Evolutionary conservation across 2,888 invertebrate genomes (phyloP), one percentile per base, ranked within the genome.

Genomic region (Tryphoninae sp.): DNA sequence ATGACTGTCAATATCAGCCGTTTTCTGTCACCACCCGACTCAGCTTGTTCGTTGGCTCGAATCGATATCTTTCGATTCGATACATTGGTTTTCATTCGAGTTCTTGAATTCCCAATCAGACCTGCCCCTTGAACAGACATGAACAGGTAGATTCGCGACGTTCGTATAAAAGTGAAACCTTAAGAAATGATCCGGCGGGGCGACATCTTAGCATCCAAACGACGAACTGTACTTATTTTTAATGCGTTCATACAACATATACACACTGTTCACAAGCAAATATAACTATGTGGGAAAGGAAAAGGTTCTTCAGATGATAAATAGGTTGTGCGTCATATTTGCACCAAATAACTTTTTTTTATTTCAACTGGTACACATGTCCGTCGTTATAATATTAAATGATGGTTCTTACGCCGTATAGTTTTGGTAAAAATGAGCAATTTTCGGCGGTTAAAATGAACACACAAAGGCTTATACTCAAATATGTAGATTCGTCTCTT

Each of bases 401-500:
- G 65, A 61, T 73, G 68, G 61, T 73, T 79, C 78, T 79, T 73
- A 73, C 78, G 78, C 73, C 78, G 55, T 69, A 69, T 59, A 72
- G 65, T 53, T 67, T 79, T 79, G 78, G 73, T 73, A 79, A 79
- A 79, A 79, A 58, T 81, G 80, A 81, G 80, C 80, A 77, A 81
- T 74, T 64, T n/a, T 61, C 58, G 79, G 73, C 82, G 79, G 53
- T 62, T 59, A 55, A 51, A 82, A 72, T 80, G 68, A 79, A 79
- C 76, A 82, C 79, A 76, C 82, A 72, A 81, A 55, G 72, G 73
- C 79, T 82, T 82, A 82, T 82, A 76, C 58, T 71, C 77, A 71
- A 78, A 71, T 59, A 77, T 68, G 68, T 82, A 82, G 73, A 83
- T 83, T 80, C 77, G 76, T 85, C 82, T 85, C 84, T 86, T 86